Base-by-base conservation (phyloP, 2,113 vertebrate species). In the Platysternon megacephalum region DNA sequence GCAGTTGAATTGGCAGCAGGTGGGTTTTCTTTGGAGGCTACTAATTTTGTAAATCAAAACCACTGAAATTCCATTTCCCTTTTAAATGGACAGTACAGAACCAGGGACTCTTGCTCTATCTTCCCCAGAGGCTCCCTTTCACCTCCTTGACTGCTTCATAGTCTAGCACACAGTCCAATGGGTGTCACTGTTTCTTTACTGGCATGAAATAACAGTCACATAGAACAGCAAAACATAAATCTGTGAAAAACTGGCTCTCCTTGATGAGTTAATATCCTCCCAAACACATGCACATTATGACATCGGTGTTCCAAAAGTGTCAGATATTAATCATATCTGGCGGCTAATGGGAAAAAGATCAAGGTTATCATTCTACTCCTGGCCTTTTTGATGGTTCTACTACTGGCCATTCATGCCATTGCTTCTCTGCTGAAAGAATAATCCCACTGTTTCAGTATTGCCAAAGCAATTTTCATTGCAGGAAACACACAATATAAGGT, bases 1-100 rank as follows among this genome's bases (percentile, higher is more conserved):
- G 93, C 79, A 94, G 78, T 58, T 91, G 84, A 97, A 88, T 93
- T 98, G 96, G 96, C 97, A 98, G 82, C 72, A 96, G 94, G 93
- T 87, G 93, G 88, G 93, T 88, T 95, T 98, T 80, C 95, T 97
- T 97, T 96, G 96, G 93, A 98, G 44, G 79, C 7, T 97, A 97
- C 89, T 96, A 95, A 91, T 42, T 91, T 95, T 97, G 72, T 96
- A 96, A 94, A 93, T 95, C 53, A 96, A 97, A 96, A 13, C 8
- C 83, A 96, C 95, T 94, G 97, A 97, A 97, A 97, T 93, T 56
- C 22, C 42, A 78, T 96, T 97, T 98, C 88, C 83, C 56, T 89
- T 95, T 84, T 97, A 84, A 94, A 79, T 96, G 79, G 85, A 97
- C 89, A 68, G 79, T 80, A 93, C 74, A 95, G 87, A 85, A 39